Conservation (phyloP, 2,888 invertebrate species). For the Uropetala carovei region DNA sequence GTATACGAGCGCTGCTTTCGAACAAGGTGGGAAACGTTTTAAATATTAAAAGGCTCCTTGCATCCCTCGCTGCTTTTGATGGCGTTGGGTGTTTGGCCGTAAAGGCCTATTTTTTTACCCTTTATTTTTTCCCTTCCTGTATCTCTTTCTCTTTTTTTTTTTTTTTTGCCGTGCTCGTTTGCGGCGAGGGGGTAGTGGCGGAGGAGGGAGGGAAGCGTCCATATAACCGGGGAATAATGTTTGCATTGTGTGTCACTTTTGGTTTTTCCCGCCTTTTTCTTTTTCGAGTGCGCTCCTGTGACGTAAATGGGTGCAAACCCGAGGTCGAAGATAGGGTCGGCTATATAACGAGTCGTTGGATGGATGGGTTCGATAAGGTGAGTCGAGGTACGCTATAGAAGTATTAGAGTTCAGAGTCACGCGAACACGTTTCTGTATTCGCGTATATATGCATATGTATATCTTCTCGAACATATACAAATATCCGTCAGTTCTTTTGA, state of each 20-base stretch:
- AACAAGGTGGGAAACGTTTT: constrained; percentile 12
- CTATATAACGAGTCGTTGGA: constrained; percentile 6
- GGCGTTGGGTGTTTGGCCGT: not conserved
- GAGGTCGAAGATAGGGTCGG: not conserved
- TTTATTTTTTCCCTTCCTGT: not conserved
- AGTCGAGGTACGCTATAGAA: not conserved
- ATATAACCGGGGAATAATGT: not conserved
- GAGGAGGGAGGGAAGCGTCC: not conserved
- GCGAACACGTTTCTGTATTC: not conserved
- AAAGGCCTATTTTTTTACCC: too few relatives aligned
- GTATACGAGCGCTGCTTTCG: not conserved
- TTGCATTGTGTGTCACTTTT: not conserved
- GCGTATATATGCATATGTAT: not conserved
- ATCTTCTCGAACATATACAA: not conserved
- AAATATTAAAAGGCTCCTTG: not conserved
- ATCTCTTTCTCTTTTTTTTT: not conserved
- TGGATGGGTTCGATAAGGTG: not conserved
- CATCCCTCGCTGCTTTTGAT: not conserved
- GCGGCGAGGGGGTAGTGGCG: too few relatives aligned
- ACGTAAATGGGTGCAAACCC: not conserved
- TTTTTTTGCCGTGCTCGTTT: not conserved
- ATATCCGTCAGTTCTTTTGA: too few relatives aligned
- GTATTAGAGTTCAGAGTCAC: not conserved
- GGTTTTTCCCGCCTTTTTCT: not conserved
- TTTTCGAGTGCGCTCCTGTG: not conserved